Percentiles rank a stretch among this genome's conserved stretches.
Conservation (phyloP, 2,113 vertebrate species). For the Rafetus swinhoei region DNA sequence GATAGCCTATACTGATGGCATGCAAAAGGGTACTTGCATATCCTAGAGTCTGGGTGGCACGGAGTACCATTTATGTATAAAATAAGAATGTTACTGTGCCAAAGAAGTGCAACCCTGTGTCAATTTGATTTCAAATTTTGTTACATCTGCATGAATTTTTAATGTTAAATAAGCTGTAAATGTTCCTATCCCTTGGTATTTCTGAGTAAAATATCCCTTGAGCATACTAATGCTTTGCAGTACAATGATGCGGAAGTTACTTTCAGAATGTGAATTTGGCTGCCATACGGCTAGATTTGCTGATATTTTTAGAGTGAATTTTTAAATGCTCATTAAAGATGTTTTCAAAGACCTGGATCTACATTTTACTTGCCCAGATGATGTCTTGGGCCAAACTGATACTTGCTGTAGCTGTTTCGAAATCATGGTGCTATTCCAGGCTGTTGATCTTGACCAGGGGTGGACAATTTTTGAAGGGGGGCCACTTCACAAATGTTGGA, state of each 20-base stretch:
- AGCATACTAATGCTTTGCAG: constrained; percentile 6
- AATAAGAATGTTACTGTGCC: neutral
- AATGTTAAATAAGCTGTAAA: constrained; percentile 28
- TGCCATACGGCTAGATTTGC: neutral
- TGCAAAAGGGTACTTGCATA: neutral
- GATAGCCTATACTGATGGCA: neutral
- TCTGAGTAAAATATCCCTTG: neutral
- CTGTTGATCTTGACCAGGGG: too few relatives aligned
- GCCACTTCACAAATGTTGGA: too few relatives aligned
- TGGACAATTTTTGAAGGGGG: too few relatives aligned
- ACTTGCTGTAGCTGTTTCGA: neutral
- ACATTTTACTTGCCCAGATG: neutral
- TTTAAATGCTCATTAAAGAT: neutral
- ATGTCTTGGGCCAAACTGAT: neutral
- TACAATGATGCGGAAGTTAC: neutral
- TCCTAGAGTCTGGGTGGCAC: neutral
- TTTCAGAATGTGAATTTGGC: neutral
- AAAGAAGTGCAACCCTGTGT: neutral
- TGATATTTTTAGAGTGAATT: neutral
- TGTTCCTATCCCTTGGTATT: neutral
- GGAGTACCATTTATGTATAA: neutral
- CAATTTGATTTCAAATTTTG: constrained; percentile 15
- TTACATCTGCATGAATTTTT: constrained; percentile 35
- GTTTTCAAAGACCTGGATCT: neutral
- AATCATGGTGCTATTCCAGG: neutral